Evolutionary conservation across 1,140 invertebrate species (phyloP).

Genomic region (Mylabris phalerata): DNA sequence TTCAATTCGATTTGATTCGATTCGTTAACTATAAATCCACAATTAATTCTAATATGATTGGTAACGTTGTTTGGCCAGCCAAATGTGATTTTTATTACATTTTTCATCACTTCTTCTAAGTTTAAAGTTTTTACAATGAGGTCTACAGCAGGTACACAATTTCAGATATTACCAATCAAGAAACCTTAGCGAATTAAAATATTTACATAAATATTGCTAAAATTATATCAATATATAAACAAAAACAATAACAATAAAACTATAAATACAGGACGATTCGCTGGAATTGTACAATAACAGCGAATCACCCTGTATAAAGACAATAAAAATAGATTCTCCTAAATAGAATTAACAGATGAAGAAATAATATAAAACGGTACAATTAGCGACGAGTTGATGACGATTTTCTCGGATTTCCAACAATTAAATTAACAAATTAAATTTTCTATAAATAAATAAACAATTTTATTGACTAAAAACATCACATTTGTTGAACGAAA

Average conservation of each 20-base stretch:
- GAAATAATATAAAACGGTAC: slow-evolving; percentile 6
- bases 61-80: slow-evolving; percentile 23
- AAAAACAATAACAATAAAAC: neutral
- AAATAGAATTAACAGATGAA: neutral
- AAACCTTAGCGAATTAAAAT: too few relatives aligned
- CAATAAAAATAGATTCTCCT: too few relatives aligned
- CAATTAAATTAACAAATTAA: neutral
- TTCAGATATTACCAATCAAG: slow-evolving; percentile 18
- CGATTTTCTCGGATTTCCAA: too few relatives aligned
- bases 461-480: slow-evolving; percentile 10
- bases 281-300: neutral
- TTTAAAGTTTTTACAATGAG: slow-evolving; percentile 6
- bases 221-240: neutral
- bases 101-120: too few relatives aligned
- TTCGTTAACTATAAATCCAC: slow-evolving; percentile 4
- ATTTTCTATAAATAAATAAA: slow-evolving; percentile 10
- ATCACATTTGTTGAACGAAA: slow-evolving; percentile 1
- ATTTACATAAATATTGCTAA: neutral
- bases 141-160: slow-evolving; percentile 27
- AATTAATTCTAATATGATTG: slow-evolving; percentile 21
- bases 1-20: neutral
- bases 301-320: neutral
- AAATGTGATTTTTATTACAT: slow-evolving; percentile 10
- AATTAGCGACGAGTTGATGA: slow-evolving; percentile 14
- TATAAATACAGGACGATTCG: neutral